These are phyloP conservation scores for Tursiops truncatus DNA, from an alignment of 2,113 vertebrate species.

Conservation along the genomic window DNA sequence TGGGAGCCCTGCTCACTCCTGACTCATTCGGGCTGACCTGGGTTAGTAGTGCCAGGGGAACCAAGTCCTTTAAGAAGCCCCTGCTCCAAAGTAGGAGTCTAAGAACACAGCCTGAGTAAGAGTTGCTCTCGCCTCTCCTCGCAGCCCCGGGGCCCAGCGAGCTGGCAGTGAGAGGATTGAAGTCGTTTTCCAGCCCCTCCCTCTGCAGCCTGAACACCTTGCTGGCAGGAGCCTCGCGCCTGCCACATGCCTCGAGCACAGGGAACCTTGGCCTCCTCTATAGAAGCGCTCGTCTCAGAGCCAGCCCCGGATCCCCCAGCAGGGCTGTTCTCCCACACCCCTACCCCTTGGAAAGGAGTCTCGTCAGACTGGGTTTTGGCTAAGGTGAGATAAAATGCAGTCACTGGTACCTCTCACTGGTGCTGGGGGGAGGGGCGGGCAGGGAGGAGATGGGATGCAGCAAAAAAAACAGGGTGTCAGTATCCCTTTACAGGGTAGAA, in stretches of 20 bases:
- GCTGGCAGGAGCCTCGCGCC: background rate
- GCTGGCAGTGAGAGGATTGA: conserved; percentile 26
- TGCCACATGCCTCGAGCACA: conserved; percentile 83
- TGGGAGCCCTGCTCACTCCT: background rate
- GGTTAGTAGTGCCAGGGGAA: background rate
- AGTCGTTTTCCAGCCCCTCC: conserved; percentile 84
- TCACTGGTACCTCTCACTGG: background rate
- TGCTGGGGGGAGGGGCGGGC: too few species aligned
- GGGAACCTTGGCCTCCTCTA: conserved; percentile 76
- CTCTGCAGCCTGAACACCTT: conserved; percentile 76
- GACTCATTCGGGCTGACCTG: background rate
- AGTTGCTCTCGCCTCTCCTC: conserved; percentile 40
- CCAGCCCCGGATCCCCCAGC: background rate
- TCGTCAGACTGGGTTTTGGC: conserved; percentile 73
- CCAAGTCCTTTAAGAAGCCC: background rate
- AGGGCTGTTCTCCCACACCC: background rate
- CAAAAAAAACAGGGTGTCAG: background rate
- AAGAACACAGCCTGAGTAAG: background rate
- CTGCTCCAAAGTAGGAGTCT: background rate
- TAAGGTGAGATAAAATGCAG: conserved; percentile 67
- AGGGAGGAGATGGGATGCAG: background rate
- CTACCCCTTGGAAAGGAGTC: conserved; percentile 59
- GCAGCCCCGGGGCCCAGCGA: conserved; percentile 52
- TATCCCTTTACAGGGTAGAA: background rate
- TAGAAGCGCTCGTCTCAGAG: conserved; percentile 19